Evolutionary conservation across 2,797 vertebrate genomes (phyloP), one percentile per base, ranked within the genome.

Genomic region (Chloroceryle inda): DNA sequence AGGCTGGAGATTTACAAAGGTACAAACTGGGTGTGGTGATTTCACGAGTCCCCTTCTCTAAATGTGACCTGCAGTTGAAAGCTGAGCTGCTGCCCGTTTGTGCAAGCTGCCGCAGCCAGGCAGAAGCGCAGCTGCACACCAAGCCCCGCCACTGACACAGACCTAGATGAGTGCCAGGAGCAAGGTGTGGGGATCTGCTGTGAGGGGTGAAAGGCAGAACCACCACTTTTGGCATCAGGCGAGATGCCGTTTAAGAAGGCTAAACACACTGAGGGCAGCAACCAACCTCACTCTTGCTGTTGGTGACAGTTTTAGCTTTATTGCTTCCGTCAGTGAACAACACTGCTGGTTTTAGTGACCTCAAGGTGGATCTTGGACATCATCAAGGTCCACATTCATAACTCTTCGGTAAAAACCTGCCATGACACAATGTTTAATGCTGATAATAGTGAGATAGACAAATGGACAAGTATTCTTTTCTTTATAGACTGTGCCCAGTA

Each of bases 21-120:
- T n/a, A 47, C 7, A 4, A 63, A 64, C 2, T 3, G 31, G 5
- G 9, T 52, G 31, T 0, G 0, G 18, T 55, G 35, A 20, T 74
- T 64, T 90, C 31, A 40, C 2, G 3, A 0, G 1, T 35, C 27
- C 40, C 24, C 22, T 33, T 76, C 67, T 61, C n/a, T 63, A 26
- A 26, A 55, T 0, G 12, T 3, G 3, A 29, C 16, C 50, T 18
- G 59, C 58, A 75, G 44, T 8, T 6, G 15, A 38, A 38, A 86
- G 55, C 31, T 10, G 31, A 13, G 66, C 69, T 85, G 74, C 61
- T 1, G 4, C 42, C 66, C 21, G 1, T 9, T 75, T 2, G 2
- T 6, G 21, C 21, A 5, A 0, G 3, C 66, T 47, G 66, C 72
- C 4, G 8, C 49, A 56, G 75, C 55, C 37, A 6, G 55, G 35